Conservation (phyloP, 92 coral and sea anemone genomes). For the Epizoanthus scotinus region DNA sequence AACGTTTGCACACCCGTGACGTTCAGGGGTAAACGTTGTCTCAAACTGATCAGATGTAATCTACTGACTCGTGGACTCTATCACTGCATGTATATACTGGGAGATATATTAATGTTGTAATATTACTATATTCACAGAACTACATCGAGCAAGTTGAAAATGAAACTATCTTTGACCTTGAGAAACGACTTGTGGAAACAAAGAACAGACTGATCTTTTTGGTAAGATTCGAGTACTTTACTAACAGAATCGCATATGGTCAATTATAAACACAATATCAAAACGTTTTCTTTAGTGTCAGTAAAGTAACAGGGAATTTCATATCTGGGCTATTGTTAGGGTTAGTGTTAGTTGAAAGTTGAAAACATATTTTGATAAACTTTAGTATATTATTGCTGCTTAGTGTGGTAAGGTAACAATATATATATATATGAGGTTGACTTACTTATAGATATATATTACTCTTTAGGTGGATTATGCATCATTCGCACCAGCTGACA, state of each 20-base stretch:
- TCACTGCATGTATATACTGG: too few relatives aligned
- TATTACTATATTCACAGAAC: conserved; percentile 53
- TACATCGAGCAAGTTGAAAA: conserved; percentile 96
- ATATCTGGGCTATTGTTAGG: too few relatives aligned
- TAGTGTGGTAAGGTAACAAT: too few relatives aligned
- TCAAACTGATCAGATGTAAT: too few relatives aligned
- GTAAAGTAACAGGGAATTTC: too few relatives aligned
- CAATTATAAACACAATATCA: neutral
- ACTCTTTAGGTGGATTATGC: conserved; percentile 89
- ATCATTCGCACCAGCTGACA: conserved; percentile 99
- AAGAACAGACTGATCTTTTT: conserved; percentile 89
- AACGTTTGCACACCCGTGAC: too few relatives aligned
- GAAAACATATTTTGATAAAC: too few relatives aligned
- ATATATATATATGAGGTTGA: neutral
- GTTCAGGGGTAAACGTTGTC: too few relatives aligned
- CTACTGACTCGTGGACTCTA: too few relatives aligned
- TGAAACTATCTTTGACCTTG: conserved; percentile 96
- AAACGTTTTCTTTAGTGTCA: too few relatives aligned
- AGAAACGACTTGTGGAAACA: conserved; percentile 90
- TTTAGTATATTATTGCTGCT: too few relatives aligned
- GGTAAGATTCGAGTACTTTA: conserved; percentile 55
- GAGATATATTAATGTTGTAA: neutral
- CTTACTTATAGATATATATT: neutral
- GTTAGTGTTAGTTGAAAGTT: too few relatives aligned
- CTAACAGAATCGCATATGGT: neutral